These are phyloP conservation scores for Ricordea florida DNA, from an alignment of 92 coral and sea anemone genomes.

Conservation along the genomic window DNA sequence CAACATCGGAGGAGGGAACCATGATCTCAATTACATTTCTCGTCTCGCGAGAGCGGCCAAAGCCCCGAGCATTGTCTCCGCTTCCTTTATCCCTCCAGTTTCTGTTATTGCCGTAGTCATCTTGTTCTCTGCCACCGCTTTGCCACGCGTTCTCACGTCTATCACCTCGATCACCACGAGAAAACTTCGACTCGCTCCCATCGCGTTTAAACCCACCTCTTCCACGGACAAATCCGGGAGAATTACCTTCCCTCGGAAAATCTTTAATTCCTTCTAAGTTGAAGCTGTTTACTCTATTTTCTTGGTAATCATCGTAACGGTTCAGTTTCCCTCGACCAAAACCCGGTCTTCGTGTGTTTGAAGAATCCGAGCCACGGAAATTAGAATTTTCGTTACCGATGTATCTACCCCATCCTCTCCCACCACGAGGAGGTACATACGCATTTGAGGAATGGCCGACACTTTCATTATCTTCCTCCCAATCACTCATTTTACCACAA, in stretches of 20 bases:
- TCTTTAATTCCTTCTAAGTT: slow-evolving; percentile 6
- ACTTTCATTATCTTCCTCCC: slow-evolving; percentile 30
- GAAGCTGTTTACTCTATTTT: not conserved
- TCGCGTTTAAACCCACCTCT: slow-evolving; percentile 10
- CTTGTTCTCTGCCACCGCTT: not conserved
- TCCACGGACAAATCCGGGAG: slow-evolving; percentile 17
- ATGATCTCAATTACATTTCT: slow-evolving; percentile 22
- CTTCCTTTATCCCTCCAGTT: slow-evolving; percentile 15
- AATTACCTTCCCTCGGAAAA: not conserved
- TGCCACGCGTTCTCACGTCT: not conserved
- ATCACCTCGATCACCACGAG: slow-evolving; percentile 19
- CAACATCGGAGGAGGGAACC: slow-evolving; percentile 32
- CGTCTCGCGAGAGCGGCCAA: slow-evolving; percentile 27
- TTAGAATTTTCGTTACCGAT: not conserved
- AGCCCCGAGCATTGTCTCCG: slow-evolving; percentile 8
- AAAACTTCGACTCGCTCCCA: not conserved
- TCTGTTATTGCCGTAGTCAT: not conserved
- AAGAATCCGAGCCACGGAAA: not conserved
- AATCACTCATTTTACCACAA: slow-evolving; percentile 31
- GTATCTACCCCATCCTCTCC: slow-evolving; percentile 17
- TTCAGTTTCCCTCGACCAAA: slow-evolving; percentile 25
- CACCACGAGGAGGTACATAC: slow-evolving; percentile 1
- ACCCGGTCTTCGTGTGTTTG: not conserved
- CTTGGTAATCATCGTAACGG: slow-evolving; percentile 11
- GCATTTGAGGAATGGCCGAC: not conserved